Base-by-base conservation (phyloP, 2,888 invertebrate species). In the Aphidius colemani region DNA sequence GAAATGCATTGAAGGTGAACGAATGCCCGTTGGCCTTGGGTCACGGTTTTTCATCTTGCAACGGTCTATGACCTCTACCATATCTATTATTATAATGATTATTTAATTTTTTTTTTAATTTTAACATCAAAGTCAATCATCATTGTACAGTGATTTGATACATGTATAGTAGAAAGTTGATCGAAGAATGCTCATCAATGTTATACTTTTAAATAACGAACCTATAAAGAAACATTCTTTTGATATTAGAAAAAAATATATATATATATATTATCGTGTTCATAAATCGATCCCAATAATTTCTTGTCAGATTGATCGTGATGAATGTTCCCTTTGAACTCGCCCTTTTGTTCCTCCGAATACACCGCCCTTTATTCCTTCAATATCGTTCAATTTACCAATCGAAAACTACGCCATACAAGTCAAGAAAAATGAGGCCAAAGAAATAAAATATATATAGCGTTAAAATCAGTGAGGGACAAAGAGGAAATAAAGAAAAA, bases 21-120 rank as follows among this genome's bases (percentile, higher is more conserved):
- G 76, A 75, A 77, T 75, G 75, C 72, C 70, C 70, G 30, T 30
- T 30, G 77, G 72, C 77, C 76, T 76, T 77, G 76, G 74, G 67
- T 73, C 68, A 66, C 65, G 61, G 61, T 64, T 69, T 66, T 66
- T 62, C 59, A 64, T 44, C 57, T 48, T 60, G 61, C 59, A 53
- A 45, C 53, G 53, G 18, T 55, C 59, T 30, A 50, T 41, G 49
- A 56, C 49, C 50, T 50, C 41, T 30, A 30, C 5, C 5, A 30
- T 30, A 49, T 40, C 48, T 55, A 41, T n/a, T 40, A 48, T 61
- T 40, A 13, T 18, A 6, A 7, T 46, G n/a, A 43, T 41, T 9
- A 30, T 13, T 9, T 53, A 60, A 53, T 30, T 55, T n/a, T 46
- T 44, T 53, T 44, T 53, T 45, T 56, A 18, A 10, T 9, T 44